Conservation (phyloP, 2,888 invertebrate species). For the Teinopalpus imperialis region DNA sequence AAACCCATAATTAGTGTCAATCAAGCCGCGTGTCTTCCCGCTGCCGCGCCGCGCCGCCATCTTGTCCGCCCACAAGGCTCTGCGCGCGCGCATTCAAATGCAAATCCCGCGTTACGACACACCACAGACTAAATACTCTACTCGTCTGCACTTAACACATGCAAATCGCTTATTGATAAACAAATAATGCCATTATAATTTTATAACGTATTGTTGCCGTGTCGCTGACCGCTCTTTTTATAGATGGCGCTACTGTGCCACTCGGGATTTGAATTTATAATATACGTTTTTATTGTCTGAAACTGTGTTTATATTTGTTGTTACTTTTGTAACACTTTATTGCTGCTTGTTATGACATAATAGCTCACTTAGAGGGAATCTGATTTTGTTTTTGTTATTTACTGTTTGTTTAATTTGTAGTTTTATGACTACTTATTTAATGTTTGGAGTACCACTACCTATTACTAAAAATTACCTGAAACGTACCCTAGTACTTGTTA, state of each 20-base stretch:
- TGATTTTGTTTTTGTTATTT: background rate
- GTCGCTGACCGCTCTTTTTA: conserved; percentile 57
- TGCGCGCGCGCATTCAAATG: conserved; percentile 61
- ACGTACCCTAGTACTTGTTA: too few species aligned
- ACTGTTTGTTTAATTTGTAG: background rate
- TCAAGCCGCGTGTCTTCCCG: conserved; percentile 25
- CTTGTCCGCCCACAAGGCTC: conserved; percentile 25
- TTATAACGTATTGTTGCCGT: conserved; percentile 66
- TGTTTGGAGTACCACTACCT: too few species aligned
- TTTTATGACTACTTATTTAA: too few species aligned
- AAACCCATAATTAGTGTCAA: conserved; percentile 27
- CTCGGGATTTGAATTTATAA: conserved; percentile 63
- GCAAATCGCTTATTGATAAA: conserved; percentile 76
- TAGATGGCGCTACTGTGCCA: conserved; percentile 49
- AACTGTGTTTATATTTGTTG: conserved; percentile 30
- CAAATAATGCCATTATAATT: conserved; percentile 74
- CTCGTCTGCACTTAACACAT: conserved; percentile 66
- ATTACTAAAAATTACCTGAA: too few species aligned
- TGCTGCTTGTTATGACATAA: conserved; percentile 19
- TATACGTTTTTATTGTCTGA: conserved; percentile 53
- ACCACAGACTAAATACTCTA: conserved; percentile 43
- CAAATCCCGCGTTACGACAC: conserved; percentile 53
- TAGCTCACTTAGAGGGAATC: conserved; percentile 15
- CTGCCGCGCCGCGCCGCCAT: conserved; percentile 18
- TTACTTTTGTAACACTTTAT: conserved; percentile 25